These are phyloP conservation scores for Alloscopus bannaensis DNA, from an alignment of 2,888 invertebrate species.

Conservation along the genomic window DNA sequence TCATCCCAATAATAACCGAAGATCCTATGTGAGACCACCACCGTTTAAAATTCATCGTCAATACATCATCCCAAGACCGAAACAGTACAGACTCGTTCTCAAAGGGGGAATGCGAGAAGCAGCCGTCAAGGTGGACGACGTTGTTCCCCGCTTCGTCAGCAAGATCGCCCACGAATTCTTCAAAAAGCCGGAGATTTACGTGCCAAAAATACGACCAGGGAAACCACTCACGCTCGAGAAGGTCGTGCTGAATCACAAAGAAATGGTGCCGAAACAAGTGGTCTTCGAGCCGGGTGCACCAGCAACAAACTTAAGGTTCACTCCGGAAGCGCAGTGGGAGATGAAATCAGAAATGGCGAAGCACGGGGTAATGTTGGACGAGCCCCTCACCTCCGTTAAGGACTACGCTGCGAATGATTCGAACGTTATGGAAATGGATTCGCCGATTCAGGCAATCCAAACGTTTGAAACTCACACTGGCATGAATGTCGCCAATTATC, in stretches of 20 bases:
- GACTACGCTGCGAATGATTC: slow-evolving; percentile 38
- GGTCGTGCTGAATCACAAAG: slow-evolving; percentile 58
- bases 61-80: slow-evolving; percentile 43
- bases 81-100: slow-evolving; percentile 47
- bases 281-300: slow-evolving; percentile 50
- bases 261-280: slow-evolving; percentile 61
- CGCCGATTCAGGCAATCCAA: slow-evolving; percentile 35
- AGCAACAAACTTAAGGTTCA: slow-evolving; percentile 46
- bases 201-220: slow-evolving; percentile 46
- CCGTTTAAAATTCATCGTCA: neutral
- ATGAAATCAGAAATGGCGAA: slow-evolving; percentile 49
- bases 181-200: slow-evolving; percentile 52
- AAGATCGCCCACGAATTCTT: slow-evolving; percentile 56
- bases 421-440: slow-evolving; percentile 50
- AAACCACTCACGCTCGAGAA: slow-evolving; percentile 39
- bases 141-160: slow-evolving; percentile 53
- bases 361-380: slow-evolving; percentile 39
- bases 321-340: slow-evolving; percentile 49
- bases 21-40: slow-evolving; percentile 20
- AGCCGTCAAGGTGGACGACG: slow-evolving; percentile 40
- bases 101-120: slow-evolving; percentile 36
- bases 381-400: slow-evolving; percentile 10
- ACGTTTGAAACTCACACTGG: slow-evolving; percentile 37
- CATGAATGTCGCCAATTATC: neutral
- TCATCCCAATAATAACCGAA: neutral